A percentile compares a stretch with the other conserved stretches of the same genome.
These are phyloP conservation scores for Tridacna crocea DNA, from an alignment of 2,888 invertebrate genomes.

Conservation along the genomic window DNA sequence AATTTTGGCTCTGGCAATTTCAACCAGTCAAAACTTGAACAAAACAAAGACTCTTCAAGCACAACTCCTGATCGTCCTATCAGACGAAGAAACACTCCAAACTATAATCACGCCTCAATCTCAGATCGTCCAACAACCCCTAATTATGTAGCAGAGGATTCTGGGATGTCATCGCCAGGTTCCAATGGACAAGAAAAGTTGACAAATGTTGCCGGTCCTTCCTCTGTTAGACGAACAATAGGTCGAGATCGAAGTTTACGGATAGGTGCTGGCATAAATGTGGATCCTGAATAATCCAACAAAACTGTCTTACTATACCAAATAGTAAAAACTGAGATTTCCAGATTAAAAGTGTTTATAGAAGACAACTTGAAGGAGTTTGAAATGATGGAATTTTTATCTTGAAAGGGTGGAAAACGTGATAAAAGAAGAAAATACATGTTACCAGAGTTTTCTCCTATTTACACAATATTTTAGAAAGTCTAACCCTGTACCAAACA, in stretches of 20 bases:
- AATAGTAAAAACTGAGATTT: too few species aligned
- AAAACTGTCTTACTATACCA: too few species aligned
- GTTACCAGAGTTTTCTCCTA: neutral
- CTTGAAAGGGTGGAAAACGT: too few species aligned
- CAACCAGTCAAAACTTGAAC: constrained; percentile 22
- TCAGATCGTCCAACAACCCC: constrained; percentile 38
- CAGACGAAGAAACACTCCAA: neutral
- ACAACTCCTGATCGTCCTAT: neutral
- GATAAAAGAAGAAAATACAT: neutral
- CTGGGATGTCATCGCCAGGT: constrained; percentile 27
- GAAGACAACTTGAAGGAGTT: too few species aligned
- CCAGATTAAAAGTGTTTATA: too few species aligned
- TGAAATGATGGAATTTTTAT: too few species aligned
- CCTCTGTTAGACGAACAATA: constrained; percentile 17
- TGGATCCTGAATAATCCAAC: too few species aligned
- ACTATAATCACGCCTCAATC: constrained; percentile 29
- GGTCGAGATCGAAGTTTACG: constrained; percentile 7
- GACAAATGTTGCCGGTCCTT: neutral
- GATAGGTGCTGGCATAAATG: neutral
- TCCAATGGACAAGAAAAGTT: neutral
- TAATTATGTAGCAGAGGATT: constrained; percentile 32
- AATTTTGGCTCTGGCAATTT: constrained; percentile 24
- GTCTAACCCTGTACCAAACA: too few species aligned
- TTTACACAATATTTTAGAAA: neutral
- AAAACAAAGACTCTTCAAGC: neutral